Conservation (phyloP, 2,888 invertebrate genomes). For the Hypena proboscidalis region DNA sequence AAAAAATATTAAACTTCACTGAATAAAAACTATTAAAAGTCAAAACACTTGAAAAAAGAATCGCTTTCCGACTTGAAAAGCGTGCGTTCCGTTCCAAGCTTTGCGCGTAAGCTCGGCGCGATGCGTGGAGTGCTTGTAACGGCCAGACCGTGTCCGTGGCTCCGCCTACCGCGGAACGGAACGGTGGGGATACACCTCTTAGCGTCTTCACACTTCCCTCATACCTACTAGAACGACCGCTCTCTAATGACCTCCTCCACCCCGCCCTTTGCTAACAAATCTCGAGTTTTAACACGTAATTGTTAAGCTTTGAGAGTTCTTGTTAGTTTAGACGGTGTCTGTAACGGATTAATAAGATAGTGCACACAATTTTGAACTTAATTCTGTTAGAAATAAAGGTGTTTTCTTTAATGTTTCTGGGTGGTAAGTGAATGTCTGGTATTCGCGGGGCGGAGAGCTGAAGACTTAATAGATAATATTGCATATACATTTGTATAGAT, state of each 20-base stretch:
- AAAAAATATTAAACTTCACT: too few species aligned
- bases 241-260: slow-evolving; percentile 51
- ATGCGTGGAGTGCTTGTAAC: slow-evolving; percentile 74
- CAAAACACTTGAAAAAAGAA: slow-evolving; percentile 47
- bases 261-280: slow-evolving; percentile 36
- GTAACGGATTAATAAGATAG: slow-evolving; percentile 45
- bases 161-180: slow-evolving; percentile 73
- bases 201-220: slow-evolving; percentile 81
- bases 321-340: slow-evolving; percentile 46
- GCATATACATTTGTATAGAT: slow-evolving; percentile 38
- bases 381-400: slow-evolving; percentile 19
- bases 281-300: slow-evolving; percentile 17
- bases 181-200: slow-evolving; percentile 80
- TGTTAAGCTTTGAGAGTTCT: slow-evolving; percentile 46
- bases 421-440: slow-evolving; percentile 53
- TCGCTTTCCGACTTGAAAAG: slow-evolving; percentile 53
- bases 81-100: slow-evolving; percentile 60
- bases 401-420: slow-evolving; percentile 12
- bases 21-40: slow-evolving; percentile 24
- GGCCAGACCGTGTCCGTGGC: slow-evolving; percentile 60
- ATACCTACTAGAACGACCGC: slow-evolving; percentile 76
- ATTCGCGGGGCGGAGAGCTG: slow-evolving; percentile 73
- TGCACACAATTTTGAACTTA: slow-evolving; percentile 44
- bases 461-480: slow-evolving; percentile 69
- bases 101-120: slow-evolving; percentile 74